Conservation (phyloP, 2,113 vertebrate species). For the Echinops telfairi region DNA sequence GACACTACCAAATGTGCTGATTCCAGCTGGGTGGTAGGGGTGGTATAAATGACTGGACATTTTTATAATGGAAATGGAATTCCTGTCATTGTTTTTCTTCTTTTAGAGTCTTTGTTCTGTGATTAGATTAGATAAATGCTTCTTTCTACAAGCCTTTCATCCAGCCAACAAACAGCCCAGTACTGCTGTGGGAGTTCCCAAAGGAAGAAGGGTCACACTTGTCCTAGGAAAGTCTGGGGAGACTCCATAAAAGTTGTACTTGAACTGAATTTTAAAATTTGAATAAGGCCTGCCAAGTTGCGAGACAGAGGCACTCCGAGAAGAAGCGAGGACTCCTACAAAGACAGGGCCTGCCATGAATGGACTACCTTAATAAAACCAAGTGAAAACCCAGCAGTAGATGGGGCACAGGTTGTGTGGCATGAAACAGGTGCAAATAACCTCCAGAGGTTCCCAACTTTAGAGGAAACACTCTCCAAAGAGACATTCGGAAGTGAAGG, state of each 20-base stretch:
- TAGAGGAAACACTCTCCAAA: neutral
- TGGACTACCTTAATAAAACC: neutral
- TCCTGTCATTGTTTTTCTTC: constrained; percentile 7
- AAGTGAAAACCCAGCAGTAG: neutral
- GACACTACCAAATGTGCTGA: neutral
- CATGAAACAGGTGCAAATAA: neutral
- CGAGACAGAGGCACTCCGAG: neutral
- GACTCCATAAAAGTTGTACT: neutral
- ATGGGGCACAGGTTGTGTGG: neutral
- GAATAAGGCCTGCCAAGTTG: neutral
- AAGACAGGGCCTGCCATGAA: too few species aligned
- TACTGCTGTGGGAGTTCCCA: neutral
- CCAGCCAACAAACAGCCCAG: neutral
- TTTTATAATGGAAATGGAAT: neutral
- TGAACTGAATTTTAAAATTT: constrained; percentile 3
- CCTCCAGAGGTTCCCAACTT: neutral
- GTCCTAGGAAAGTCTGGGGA: neutral
- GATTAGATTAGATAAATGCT: neutral
- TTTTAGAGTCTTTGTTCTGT: constrained; percentile 43
- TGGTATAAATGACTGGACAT: neutral
- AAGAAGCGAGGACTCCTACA: neutral
- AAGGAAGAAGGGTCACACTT: neutral
- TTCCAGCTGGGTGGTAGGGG: too few species aligned
- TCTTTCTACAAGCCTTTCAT: constrained; percentile 6
- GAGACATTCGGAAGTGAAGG: neutral